phyloP scores from a whole-genome alignment of 1,140 invertebrate species.

The Cydia splendana region DNA sequence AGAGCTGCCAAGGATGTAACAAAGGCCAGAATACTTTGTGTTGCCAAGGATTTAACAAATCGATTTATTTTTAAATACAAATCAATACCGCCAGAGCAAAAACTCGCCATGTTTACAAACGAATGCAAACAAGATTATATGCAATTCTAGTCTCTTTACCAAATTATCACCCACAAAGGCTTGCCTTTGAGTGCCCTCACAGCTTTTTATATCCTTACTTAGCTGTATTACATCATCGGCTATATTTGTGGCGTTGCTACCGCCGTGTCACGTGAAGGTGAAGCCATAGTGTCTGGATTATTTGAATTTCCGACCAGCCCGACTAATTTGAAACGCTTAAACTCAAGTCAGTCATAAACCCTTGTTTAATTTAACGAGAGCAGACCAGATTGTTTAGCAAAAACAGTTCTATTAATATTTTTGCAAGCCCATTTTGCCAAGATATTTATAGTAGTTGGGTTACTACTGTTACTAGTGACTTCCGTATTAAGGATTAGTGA shows the following conservation, averaged over 20 bases:
- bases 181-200: neutral
- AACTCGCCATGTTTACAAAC: neutral
- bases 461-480: neutral
- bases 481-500: neutral
- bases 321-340: neutral
- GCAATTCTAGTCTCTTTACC: neutral
- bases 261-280: conserved; percentile 23
- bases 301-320: neutral
- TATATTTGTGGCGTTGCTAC: conserved; percentile 19
- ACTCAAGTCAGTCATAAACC: neutral
- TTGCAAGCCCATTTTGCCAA: neutral
- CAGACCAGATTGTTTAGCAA: neutral
- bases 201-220: conserved; percentile 14
- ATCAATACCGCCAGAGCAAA: neutral
- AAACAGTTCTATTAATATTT: neutral
- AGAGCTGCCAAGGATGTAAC: neutral
- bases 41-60: neutral
- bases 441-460: neutral
- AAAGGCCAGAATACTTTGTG: neutral
- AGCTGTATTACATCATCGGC: conserved; percentile 14
- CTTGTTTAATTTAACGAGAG: neutral
- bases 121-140: neutral
- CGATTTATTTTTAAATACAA: neutral
- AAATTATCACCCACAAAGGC: neutral
- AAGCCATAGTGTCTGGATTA: conserved; percentile 9